Base-by-base conservation (phyloP, 2,888 invertebrate species). In the Cenopis cana region DNA sequence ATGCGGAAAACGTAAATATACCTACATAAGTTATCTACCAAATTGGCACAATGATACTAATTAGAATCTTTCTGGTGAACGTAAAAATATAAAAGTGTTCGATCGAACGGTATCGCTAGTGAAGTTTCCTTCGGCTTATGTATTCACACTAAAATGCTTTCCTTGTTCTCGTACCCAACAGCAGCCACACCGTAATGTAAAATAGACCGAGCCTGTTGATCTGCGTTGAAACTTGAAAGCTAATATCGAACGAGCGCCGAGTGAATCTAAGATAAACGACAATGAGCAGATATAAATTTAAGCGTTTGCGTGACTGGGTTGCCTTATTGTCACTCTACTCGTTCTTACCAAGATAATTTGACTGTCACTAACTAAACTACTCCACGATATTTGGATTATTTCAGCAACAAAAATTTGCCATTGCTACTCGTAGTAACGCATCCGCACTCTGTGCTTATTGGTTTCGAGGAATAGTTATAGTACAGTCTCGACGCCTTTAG, bases 121-220 rank as follows among this genome's bases (percentile, higher is more conserved):
- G 67, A 73, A 83, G 76, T 81, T 83, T 73, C 68, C 78, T 77
- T 77, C 74, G 80, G 79, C 75, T 73, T 77, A 74, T 74, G 60
- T 61, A 38, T 57, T 24, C 46, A 52, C 64, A 79, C 77, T 83
- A 84, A 84, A 83, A 85, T 83, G 79, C 82, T 85, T 84, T 81
- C 80, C 82, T 77, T 83, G 84, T 84, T 81, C 79, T 73, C 77
- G 76, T 73, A 62, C 76, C 73, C 71, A 75, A 74, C 75, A 74
- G 62, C 75, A 74, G 65, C 78, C 78, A 81, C 81, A 61, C 60
- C 14, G 29, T 29, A 69, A 60, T 59, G 69, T 69, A 73, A 33
- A 73, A 69, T 73, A 73, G 46, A 65, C 80, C 79, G 77, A 75
- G 76, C 78, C 73, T 46, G 67, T 69, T 74, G 70, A 78, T 77